A percentile compares a stretch with the other conserved stretches of the same genome.
phyloP scores from a whole-genome alignment of 1,140 invertebrate species.

The Helicorthomorpha holstii region DNA sequence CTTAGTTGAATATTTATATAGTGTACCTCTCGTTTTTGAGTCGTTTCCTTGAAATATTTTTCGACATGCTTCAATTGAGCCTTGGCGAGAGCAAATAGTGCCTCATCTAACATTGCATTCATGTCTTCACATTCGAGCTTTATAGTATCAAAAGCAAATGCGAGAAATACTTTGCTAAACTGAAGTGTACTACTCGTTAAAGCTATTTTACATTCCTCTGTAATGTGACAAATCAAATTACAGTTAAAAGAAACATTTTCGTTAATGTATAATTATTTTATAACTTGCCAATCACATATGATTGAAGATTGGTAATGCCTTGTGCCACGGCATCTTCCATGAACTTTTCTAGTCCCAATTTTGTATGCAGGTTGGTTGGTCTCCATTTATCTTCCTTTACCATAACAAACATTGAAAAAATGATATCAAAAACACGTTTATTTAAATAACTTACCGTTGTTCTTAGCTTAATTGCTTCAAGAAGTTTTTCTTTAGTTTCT shows the following conservation, averaged over 20 bases:
- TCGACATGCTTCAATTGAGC: slow-evolving; percentile 46
- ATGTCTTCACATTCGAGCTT: slow-evolving; percentile 44
- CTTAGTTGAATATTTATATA: not conserved
- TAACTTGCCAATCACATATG: slow-evolving; percentile 34
- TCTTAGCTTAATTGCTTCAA: slow-evolving; percentile 51
- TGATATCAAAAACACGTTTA: no score
- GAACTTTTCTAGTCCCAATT: slow-evolving; percentile 32
- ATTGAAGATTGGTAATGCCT: slow-evolving; percentile 31
- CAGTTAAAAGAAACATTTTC: not conserved
- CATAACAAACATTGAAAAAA: not conserved
- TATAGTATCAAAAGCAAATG: slow-evolving; percentile 47
- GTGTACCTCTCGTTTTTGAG: not conserved
- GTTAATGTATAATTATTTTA: not conserved
- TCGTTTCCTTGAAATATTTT: not conserved
- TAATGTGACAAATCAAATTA: slow-evolving; percentile 22
- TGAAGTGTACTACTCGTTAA: slow-evolving; percentile 49
- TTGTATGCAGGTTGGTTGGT: slow-evolving; percentile 44
- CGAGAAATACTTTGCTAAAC: slow-evolving; percentile 47
- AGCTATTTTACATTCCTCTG: slow-evolving; percentile 45
- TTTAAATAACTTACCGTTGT: slow-evolving; percentile 20
- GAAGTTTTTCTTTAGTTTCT: slow-evolving; percentile 51
- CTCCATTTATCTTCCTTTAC: slow-evolving; percentile 48
- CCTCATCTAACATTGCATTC: slow-evolving; percentile 39
- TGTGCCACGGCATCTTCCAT: slow-evolving; percentile 36
- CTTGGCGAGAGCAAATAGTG: slow-evolving; percentile 42